Evolutionary conservation across 2,888 invertebrate species (phyloP), one percentile per base, ranked within the genome.

Genomic region (Cheilosia variabilis): DNA sequence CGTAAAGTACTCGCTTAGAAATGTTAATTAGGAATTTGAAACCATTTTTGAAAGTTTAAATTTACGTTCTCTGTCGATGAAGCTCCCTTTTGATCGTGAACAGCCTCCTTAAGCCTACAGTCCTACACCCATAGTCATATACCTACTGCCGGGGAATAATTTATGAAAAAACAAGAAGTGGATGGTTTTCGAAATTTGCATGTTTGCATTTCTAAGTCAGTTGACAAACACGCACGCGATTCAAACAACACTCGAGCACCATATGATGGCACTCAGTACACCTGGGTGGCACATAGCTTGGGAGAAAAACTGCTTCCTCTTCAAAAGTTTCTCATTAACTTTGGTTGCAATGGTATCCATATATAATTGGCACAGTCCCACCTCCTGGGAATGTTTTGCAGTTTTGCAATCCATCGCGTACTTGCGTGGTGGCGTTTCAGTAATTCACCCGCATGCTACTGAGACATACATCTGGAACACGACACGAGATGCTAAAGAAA

Each of bases 11-110:
- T 65, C 17, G 50, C 22, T 52, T 43, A 41, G 41, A 65, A 57
- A 55, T 75, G 75, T 69, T 68, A 75, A 80, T 68, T 75, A 75
- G 47, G 53, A 69, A 81, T 57, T 68, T 50, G 41, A 62, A 55
- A 69, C 34, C 22, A 19, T 57, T 62, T 65, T 50, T 47, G n/a
- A 24, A 47, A 55, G 55, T 75, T 63, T 45, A 58, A 17, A 68
- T 62, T 34, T 45, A 47, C 22, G 24, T 34, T 47, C 55, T 47
- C 47, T 43, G 34, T 47, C 63, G 19, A 24, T 63, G 73, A 55
- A 63, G 4, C 60, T 50, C 52, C 43, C 53, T 53, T 19, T 50
- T 9, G 34, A 4, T 34, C 55, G 63, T 15, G 9, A 43, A 47
- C 47, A 19, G 47, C 47, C 63, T 47, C 31, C 47, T 34, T 15